phyloP scores from a whole-genome alignment of 2,888 invertebrate genomes.

The Tetrapedia diversipes region DNA sequence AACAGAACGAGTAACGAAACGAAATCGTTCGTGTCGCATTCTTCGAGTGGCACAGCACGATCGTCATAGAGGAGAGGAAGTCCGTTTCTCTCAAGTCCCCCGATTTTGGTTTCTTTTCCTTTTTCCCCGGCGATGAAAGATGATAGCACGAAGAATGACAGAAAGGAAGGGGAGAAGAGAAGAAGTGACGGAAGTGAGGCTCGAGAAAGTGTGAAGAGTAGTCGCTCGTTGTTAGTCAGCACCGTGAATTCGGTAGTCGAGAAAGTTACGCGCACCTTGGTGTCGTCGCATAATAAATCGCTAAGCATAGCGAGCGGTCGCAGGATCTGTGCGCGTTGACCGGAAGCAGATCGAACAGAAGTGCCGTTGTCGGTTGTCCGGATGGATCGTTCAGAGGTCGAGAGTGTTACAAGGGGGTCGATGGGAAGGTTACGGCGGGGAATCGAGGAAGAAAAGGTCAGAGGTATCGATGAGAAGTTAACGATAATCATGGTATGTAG shows the following conservation, averaged over 20 bases:
- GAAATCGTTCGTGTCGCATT: not conserved
- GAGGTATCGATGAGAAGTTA: not conserved
- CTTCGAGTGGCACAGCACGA: not conserved
- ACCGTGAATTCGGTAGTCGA: conserved; percentile 34
- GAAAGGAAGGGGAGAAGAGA: not conserved
- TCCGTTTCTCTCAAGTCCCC: not conserved
- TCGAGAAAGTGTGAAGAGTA: conserved; percentile 31
- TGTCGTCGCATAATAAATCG: too few species aligned
- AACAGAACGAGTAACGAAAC: not conserved
- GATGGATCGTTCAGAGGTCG: too few species aligned
- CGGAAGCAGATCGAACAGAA: too few species aligned
- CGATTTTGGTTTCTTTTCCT: not conserved
- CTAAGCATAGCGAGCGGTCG: too few species aligned
- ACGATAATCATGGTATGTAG: not conserved
- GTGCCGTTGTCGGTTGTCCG: too few species aligned
- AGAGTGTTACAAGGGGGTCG: not conserved
- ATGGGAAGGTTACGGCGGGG: not conserved
- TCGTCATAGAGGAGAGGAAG: not conserved
- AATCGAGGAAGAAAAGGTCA: not conserved
- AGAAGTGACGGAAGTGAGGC: not conserved
- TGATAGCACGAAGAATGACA: not conserved
- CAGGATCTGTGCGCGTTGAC: too few species aligned
- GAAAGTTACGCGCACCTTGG: conserved; percentile 38
- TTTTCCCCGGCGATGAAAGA: not conserved
- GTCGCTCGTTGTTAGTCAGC: conserved; percentile 13